Evolutionary conservation across 2,113 vertebrate species (phyloP).

Genomic region (Lonchura striata): DNA sequence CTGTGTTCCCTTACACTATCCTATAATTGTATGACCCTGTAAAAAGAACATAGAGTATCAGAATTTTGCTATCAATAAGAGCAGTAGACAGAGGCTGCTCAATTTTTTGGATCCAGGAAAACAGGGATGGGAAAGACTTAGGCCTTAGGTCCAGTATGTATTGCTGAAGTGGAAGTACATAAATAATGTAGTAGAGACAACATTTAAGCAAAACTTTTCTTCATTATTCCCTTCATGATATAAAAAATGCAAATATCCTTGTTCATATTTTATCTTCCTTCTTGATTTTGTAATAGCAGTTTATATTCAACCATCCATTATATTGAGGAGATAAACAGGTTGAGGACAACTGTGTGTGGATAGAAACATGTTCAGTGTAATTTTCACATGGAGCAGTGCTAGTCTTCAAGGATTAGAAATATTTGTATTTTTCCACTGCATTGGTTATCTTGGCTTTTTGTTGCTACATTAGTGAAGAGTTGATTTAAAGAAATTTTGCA

Average conservation of each 20-base stretch:
- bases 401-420: neutral
- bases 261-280: neutral
- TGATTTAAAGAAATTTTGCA: slow-evolving; percentile 6
- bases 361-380: neutral
- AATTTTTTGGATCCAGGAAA: neutral
- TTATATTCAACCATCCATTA: neutral
- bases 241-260: neutral
- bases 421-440: neutral
- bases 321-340: neutral
- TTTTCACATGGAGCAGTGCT: neutral
- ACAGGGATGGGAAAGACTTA: neutral
- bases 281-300: neutral
- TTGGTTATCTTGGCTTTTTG: neutral
- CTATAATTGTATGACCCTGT: neutral
- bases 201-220: neutral
- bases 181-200: neutral
- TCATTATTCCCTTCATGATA: neutral
- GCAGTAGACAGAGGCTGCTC: neutral
- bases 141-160: neutral
- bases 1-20: neutral
- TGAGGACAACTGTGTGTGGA: neutral
- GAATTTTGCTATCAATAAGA: neutral
- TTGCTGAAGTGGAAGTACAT: neutral
- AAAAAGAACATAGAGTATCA: neutral
- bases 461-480: neutral